phyloP scores from a whole-genome alignment of 2,113 vertebrate genomes.

The Crotophaga sulcirostris region DNA sequence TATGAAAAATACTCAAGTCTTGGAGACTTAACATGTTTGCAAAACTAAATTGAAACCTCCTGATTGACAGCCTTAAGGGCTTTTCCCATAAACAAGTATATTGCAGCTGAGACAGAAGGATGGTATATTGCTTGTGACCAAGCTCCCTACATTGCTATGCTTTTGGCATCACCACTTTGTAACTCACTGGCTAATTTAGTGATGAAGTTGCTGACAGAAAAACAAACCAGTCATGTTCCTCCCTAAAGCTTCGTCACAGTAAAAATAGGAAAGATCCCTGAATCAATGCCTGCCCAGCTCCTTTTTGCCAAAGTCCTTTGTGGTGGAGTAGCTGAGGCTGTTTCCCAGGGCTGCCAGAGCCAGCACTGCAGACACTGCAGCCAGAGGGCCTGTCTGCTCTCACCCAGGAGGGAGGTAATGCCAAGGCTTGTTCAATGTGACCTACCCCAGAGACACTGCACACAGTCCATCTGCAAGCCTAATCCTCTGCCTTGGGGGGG shows the following conservation, averaged over 20 bases:
- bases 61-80: background rate
- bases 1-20: background rate
- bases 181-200: background rate
- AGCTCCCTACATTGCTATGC: background rate
- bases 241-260: background rate
- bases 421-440: rapidly evolving
- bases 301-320: background rate
- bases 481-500: rapidly evolving
- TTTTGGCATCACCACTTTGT: background rate
- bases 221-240: background rate
- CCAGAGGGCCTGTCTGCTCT: background rate
- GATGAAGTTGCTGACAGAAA: background rate
- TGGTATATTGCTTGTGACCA: background rate
- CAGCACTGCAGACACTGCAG: background rate
- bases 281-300: background rate
- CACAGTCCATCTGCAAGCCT: background rate
- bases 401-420: background rate
- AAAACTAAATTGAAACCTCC: background rate
- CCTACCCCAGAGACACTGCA: background rate
- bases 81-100: background rate
- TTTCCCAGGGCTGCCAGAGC: background rate
- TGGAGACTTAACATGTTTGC: background rate
- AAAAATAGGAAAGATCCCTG: background rate
- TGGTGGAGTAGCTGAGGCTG: background rate
- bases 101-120: background rate